Evolutionary conservation across 2,888 invertebrate species (phyloP), one percentile per base, ranked within the genome.

Genomic region (Drosophila affinis): DNA sequence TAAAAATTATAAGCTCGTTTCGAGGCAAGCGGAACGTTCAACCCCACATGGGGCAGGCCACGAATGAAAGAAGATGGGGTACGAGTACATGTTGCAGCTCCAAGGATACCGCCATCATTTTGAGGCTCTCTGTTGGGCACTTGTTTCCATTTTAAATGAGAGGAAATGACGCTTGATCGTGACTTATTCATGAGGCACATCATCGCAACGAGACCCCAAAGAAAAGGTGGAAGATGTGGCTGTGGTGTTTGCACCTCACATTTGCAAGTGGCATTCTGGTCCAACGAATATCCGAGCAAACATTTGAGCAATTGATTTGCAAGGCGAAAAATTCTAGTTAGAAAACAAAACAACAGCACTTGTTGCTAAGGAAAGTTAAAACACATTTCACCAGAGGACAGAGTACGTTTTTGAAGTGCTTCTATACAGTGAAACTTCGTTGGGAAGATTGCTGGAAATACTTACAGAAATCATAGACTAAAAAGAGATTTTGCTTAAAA

Each of bases 1-100:
- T 86, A 68, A 34, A 61, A 69, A 86, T 80, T 68, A 75, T 53
- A 69, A 76, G 64, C 67, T 64, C 58, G 68, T 65, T 67, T 62
- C 27, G 51, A 46, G 62, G 60, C 70, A 62, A 64, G 56, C 59
- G 21, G 48, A 61, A 49, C 59, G 34, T 39, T 21, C 32, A 34
- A 34, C n/a, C 54, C 21, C 39, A 39, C n/a, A 39, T 39, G 14
- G 34, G 10, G 17, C n/a, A n/a, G 21, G 21, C 39, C n/a, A 32
- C 54, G 21, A 21, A 24, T n/a, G 44, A 39, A 24, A 18, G 17
- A 21, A 27, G 27, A 17, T 18, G 29, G 21, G 17, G 53, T 45
- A 14, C 2, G 29, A 9, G 9, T 14, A 39, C 21, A 21, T 21
- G 1, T 21, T 39, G 39, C 27, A 21, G 29, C 65, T 44, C 57